Evolutionary conservation across 2,888 invertebrate species (phyloP).

Genomic region (Calliphora vomitoria): DNA sequence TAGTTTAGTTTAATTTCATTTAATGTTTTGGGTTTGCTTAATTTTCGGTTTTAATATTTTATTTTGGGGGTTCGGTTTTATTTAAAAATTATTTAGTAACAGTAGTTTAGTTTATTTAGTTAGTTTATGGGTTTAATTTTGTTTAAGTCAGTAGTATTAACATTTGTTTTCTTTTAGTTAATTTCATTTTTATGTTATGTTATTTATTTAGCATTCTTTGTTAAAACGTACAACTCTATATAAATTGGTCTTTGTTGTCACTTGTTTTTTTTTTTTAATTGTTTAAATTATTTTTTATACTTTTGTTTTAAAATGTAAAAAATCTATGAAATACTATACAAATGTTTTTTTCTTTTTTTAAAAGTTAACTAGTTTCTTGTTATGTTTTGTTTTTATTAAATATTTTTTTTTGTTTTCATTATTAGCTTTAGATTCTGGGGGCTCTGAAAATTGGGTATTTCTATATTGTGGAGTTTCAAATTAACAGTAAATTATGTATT

Average conservation of each 20-base stretch:
- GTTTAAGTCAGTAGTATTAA: slow-evolving; percentile 42
- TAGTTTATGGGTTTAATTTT: slow-evolving; percentile 29
- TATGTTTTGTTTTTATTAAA: not conserved
- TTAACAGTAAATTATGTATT: not conserved
- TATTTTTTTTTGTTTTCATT: slow-evolving; percentile 17
- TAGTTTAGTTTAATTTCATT: slow-evolving; percentile 48
- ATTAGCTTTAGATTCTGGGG: not conserved
- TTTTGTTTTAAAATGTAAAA: slow-evolving; percentile 64
- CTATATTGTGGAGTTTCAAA: not conserved
- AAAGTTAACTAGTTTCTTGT: slow-evolving; percentile 59
- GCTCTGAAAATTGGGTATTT: slow-evolving; percentile 27
- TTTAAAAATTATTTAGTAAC: slow-evolving; percentile 39
- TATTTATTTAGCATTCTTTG: slow-evolving; percentile 45
- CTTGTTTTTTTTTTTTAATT: slow-evolving; percentile 22
- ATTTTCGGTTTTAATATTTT: slow-evolving; percentile 60
- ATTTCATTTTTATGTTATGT: slow-evolving; percentile 47
- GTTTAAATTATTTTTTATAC: slow-evolving; percentile 28
- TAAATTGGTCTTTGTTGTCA: slow-evolving; percentile 75
- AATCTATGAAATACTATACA: slow-evolving; percentile 72
- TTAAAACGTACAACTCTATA: slow-evolving; percentile 74
- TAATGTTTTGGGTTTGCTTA: slow-evolving; percentile 61
- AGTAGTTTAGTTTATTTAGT: slow-evolving; percentile 37
- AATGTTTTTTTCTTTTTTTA: slow-evolving; percentile 51
- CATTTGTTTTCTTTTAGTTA: slow-evolving; percentile 55
- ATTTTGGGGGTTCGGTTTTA: slow-evolving; percentile 63